Conservation (phyloP, 2,888 invertebrate genomes). For the Scaptomyza cyrtandrae region DNA sequence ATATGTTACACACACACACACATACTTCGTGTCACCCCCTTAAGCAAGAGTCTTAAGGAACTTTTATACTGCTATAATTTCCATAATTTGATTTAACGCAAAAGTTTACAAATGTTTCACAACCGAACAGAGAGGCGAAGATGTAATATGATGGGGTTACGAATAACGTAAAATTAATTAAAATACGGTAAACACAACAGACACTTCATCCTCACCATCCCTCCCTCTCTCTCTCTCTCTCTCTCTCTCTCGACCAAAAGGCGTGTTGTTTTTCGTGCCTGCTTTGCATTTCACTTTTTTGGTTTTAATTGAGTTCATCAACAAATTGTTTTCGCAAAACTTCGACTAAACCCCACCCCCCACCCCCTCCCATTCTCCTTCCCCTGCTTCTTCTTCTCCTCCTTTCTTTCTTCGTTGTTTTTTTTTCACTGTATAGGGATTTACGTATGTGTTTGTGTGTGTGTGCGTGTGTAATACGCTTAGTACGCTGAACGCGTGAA, state of each 20-base stretch:
- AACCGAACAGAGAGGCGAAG: neutral
- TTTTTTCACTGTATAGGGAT: neutral
- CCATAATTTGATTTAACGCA: constrained; percentile 67
- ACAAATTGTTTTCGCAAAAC: constrained; percentile 60
- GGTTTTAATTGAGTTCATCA: constrained; percentile 73
- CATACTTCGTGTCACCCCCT: too few relatives aligned
- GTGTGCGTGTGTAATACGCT: constrained; percentile 54
- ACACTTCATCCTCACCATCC: neutral
- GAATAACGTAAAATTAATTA: constrained; percentile 65
- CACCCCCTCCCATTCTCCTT: too few relatives aligned
- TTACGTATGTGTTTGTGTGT: constrained; percentile 16
- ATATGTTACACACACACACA: neutral
- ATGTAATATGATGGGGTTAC: constrained; percentile 10
- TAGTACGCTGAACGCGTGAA: constrained; percentile 39
- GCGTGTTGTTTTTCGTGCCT: neutral
- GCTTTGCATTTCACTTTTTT: constrained; percentile 14
- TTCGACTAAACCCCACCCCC: constrained; percentile 6
- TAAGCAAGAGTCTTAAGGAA: neutral
- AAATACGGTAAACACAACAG: constrained; percentile 29
- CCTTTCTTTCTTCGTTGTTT: constrained; percentile 3
- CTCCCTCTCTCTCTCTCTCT: too few relatives aligned
- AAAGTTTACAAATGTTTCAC: constrained; percentile 48
- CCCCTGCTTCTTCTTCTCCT: neutral
- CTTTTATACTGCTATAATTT: constrained; percentile 47
- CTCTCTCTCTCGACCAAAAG: neutral